Conservation (phyloP, 2,113 vertebrate genomes). For the Rhipidura dahli region DNA sequence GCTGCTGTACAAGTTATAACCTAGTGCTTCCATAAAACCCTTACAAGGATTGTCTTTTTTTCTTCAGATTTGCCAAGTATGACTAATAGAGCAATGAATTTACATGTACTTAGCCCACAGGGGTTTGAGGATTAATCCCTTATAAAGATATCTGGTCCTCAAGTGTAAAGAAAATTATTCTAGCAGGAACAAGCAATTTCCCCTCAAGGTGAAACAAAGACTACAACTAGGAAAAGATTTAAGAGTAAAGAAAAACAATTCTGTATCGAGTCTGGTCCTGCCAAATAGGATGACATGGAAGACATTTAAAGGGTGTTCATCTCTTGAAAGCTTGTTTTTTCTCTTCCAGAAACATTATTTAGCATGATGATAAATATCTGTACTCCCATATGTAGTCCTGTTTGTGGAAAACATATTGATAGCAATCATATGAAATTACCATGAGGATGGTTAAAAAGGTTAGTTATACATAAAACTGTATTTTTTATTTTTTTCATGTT, state of each 20-base stretch:
- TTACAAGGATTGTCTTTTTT: neutral
- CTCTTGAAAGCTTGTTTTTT: neutral
- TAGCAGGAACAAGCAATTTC: neutral
- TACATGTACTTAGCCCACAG: conserved; percentile 19
- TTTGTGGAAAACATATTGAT: neutral
- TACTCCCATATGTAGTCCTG: neutral
- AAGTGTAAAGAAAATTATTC: conserved; percentile 31
- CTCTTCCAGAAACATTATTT: neutral
- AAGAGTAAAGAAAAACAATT: neutral
- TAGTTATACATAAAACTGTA: neutral
- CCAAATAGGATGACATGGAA: neutral
- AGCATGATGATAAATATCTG: neutral
- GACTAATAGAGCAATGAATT: conserved; percentile 19
- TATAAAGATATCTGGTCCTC: conserved; percentile 23
- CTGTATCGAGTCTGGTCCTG: neutral
- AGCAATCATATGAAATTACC: neutral
- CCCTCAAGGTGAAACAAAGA: conserved; percentile 32
- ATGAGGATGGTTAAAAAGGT: neutral
- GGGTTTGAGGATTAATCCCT: neutral
- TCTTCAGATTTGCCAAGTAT: neutral
- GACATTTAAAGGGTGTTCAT: neutral
- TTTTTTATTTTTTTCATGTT: neutral
- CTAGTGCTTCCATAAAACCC: neutral
- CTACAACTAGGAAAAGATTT: neutral
- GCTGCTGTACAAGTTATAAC: neutral